phyloP scores from a whole-genome alignment of 2,888 invertebrate species.

The Lycocerus yunnanus region DNA sequence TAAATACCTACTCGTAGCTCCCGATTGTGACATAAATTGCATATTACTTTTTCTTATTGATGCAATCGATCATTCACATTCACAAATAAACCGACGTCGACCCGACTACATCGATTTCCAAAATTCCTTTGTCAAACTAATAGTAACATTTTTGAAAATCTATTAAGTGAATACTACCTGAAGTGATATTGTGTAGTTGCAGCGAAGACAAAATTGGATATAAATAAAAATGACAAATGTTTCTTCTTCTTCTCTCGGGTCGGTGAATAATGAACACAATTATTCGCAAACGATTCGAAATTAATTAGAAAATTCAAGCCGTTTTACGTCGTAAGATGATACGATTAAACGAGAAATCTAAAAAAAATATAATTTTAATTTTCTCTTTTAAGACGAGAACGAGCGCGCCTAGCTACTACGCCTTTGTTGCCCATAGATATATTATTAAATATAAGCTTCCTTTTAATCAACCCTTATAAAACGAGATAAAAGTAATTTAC shows the following conservation, averaged over 20 bases:
- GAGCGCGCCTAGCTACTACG: neutral
- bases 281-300: neutral
- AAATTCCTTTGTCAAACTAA: neutral
- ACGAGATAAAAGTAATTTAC: constrained; percentile 3
- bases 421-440: constrained; percentile 1
- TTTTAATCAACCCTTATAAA: neutral
- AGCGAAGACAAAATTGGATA: constrained; percentile 10
- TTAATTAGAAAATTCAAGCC: neutral
- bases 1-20: too few relatives aligned
- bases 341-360: neutral
- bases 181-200: constrained; percentile 13
- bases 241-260: constrained; percentile 10
- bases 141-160: neutral
- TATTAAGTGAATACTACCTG: constrained; percentile 1
- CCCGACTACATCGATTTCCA: neutral
- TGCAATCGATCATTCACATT: constrained; percentile 21
- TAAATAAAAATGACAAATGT: constrained; percentile 30
- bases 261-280: constrained; percentile 4
- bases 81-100: constrained; percentile 3
- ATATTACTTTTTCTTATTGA: constrained; percentile 26
- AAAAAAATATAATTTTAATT: constrained; percentile 2
- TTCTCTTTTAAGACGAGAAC: neutral
- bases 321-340: neutral
- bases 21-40: constrained; percentile 16
- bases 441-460: constrained; percentile 1